These are phyloP conservation scores for Tetranychus piercei DNA, from an alignment of 2,888 invertebrate genomes.

Conservation along the genomic window DNA sequence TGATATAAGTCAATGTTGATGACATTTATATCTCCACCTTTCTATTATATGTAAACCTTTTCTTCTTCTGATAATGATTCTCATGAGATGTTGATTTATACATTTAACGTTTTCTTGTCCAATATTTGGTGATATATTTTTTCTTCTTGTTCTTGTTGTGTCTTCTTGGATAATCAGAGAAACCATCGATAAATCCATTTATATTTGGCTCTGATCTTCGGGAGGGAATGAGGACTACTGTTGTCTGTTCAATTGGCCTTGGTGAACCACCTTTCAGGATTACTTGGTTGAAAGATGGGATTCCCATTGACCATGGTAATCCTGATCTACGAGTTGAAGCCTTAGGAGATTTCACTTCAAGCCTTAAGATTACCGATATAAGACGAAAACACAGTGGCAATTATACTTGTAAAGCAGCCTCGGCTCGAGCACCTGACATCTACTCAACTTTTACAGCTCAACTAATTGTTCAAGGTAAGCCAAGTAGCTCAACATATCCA, in stretches of 20 bases:
- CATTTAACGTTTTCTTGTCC: neutral
- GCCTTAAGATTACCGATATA: neutral
- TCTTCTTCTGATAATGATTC: neutral
- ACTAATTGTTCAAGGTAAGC: conserved; percentile 12
- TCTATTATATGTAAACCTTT: neutral
- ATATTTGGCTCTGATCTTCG: conserved; percentile 33
- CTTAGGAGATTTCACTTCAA: conserved; percentile 3
- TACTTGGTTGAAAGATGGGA: neutral
- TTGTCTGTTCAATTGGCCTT: conserved; percentile 33
- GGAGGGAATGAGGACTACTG: conserved; percentile 33
- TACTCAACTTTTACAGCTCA: conserved; percentile 9
- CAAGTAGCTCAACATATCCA: too few relatives aligned
- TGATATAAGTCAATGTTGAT: neutral
- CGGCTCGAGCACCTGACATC: neutral
- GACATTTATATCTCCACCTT: conserved; percentile 1
- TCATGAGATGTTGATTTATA: neutral
- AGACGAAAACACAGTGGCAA: conserved; percentile 5
- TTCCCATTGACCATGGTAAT: neutral
- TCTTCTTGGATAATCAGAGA: conserved; percentile 29
- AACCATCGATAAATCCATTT: conserved; percentile 46
- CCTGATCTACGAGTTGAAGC: neutral
- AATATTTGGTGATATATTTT: neutral
- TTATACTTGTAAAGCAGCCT: conserved; percentile 8
- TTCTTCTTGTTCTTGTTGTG: neutral
- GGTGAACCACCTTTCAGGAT: conserved; percentile 25